phyloP scores from a whole-genome alignment of 2,113 vertebrate genomes.

The Gnathonemus echidnorhynchus region DNA sequence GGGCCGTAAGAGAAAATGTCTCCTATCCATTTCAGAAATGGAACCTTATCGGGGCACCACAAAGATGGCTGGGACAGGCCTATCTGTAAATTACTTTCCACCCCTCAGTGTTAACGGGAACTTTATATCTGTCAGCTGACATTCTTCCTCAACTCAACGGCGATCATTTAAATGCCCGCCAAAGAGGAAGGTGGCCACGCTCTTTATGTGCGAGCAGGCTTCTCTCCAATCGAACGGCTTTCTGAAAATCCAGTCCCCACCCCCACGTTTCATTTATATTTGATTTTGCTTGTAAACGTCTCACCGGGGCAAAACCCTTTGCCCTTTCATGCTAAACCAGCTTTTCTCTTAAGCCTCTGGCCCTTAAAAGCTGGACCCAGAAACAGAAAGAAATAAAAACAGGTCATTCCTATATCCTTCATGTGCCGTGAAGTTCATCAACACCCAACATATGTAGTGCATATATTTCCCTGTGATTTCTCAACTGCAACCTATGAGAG shows the following conservation, averaged over 20 bases:
- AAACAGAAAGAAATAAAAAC: constrained; percentile 7
- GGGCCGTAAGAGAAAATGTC: constrained; percentile 97
- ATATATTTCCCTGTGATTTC: constrained; percentile 70
- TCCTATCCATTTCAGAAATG: constrained; percentile 99
- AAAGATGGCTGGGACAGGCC: constrained; percentile 96
- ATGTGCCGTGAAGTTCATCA: constrained; percentile 55
- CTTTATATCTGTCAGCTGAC: constrained; percentile 99
- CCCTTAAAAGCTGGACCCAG: neutral
- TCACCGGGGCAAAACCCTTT: constrained; percentile 20
- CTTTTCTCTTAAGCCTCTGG: constrained; percentile 7
- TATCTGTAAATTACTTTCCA: constrained; percentile 99
- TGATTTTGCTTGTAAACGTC: constrained; percentile 38
- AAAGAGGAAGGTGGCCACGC: constrained; percentile 59
- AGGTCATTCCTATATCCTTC: constrained; percentile 23
- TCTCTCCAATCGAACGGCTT: constrained; percentile 46
- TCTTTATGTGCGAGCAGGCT: constrained; percentile 36
- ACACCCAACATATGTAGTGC: constrained; percentile 53
- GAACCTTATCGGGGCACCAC: constrained; percentile 98
- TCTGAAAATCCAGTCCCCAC: constrained; percentile 42
- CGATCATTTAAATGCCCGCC: constrained; percentile 95
- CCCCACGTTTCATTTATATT: constrained; percentile 35
- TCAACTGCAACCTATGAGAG: constrained; percentile 60
- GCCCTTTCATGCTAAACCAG: constrained; percentile 46
- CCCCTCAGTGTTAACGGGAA: constrained; percentile 94
- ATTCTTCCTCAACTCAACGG: constrained; percentile 81